These are phyloP conservation scores for Idris sp. DNA, from an alignment of 1,140 invertebrate species.

Conservation along the genomic window DNA sequence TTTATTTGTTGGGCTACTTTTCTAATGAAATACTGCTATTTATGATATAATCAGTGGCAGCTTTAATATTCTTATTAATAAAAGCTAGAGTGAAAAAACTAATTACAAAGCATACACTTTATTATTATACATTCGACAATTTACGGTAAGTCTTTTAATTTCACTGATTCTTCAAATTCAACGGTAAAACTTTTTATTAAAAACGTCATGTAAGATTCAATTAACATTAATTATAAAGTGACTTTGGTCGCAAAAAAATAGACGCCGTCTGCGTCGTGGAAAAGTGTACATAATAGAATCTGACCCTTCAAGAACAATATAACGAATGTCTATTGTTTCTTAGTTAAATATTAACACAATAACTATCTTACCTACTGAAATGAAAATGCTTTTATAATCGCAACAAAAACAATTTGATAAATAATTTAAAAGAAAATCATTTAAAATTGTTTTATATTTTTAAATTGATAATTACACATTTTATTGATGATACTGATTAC, in stretches of 20 bases:
- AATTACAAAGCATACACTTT: slow-evolving; percentile 8
- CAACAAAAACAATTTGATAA: too few species aligned
- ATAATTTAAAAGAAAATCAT: too few species aligned
- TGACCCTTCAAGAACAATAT: slow-evolving; percentile 10
- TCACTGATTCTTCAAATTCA: not conserved
- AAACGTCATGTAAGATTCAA: slow-evolving; percentile 20
- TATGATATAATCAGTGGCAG: not conserved
- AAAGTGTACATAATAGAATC: slow-evolving; percentile 18
- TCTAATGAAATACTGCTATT: too few species aligned
- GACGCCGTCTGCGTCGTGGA: not conserved
- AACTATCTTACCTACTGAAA: not conserved
- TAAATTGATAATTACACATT: too few species aligned
- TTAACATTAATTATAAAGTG: slow-evolving; percentile 22
- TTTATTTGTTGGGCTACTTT: too few species aligned
- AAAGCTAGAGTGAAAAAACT: too few species aligned
- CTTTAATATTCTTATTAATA: too few species aligned
- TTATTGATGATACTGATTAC: too few species aligned
- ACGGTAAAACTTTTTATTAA: slow-evolving; percentile 30
- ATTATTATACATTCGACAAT: slow-evolving; percentile 12
- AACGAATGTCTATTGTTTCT: not conserved
- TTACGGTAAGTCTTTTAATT: slow-evolving; percentile 16
- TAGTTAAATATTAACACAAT: slow-evolving; percentile 5
- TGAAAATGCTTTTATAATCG: slow-evolving; percentile 3
- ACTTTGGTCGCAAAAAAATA: slow-evolving; percentile 13
- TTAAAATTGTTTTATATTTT: too few species aligned